Conservation (phyloP, 2,888 invertebrate species). For the Sicus ferrugineus region DNA sequence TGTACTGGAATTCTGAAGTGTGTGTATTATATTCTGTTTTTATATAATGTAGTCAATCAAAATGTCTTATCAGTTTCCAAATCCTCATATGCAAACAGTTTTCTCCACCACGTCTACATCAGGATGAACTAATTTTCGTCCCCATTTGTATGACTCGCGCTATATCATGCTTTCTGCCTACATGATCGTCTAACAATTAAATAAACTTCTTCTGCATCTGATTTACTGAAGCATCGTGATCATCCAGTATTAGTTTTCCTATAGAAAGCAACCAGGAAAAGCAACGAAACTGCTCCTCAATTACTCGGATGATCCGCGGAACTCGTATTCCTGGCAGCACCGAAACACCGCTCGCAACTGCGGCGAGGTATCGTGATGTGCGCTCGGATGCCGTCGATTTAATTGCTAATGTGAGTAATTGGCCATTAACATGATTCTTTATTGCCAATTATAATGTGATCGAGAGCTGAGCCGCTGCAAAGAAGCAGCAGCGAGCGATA, state of each 20-base stretch:
- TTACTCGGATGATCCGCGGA: background rate
- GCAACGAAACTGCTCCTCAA: background rate
- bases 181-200: background rate
- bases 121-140: no score
- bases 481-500: no score
- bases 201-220: background rate
- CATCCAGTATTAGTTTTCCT: slow-evolving; percentile 23
- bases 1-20: no score
- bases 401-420: slow-evolving; percentile 62
- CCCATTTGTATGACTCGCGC: no score
- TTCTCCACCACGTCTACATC: no score
- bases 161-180: background rate
- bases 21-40: background rate
- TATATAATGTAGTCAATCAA: no score
- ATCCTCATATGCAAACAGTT: no score
- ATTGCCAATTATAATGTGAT: slow-evolving; percentile 56
- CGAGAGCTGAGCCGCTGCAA: slow-evolving; percentile 19
- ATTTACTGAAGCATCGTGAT: slow-evolving; percentile 24
- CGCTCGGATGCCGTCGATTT: slow-evolving; percentile 51
- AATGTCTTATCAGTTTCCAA: no score
- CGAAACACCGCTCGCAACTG: background rate
- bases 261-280: background rate
- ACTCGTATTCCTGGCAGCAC: background rate
- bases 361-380: slow-evolving; percentile 53
- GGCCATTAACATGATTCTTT: slow-evolving; percentile 62